Base-by-base conservation (phyloP, 2,113 vertebrate genomes). In the Burhinus oedicnemus region DNA sequence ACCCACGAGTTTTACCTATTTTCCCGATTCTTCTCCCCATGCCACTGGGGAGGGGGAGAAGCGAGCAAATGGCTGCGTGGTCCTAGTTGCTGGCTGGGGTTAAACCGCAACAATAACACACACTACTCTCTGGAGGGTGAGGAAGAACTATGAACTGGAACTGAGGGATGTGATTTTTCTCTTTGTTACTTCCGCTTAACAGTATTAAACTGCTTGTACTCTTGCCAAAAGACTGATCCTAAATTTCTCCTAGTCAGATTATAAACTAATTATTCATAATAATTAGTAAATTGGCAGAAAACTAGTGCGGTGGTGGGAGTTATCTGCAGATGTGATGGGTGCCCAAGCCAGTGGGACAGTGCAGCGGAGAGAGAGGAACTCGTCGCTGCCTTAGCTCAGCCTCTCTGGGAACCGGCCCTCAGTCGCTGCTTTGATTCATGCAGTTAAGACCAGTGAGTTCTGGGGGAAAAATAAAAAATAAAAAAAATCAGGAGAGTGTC, bases 301-400 rank as follows among this genome's bases (percentile, higher is more conserved):
- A 84, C 7, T 0, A 1, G 3, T 12, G 21, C 3, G 8, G 9
- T 17, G 44, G 13, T 4, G 11, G 4, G 8, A 42, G 17, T 16
- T 65, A 45, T 87, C 38, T 62, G n/a, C 36, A 51, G 52, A 32
- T 55, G 17, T 60, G 44, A 86, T 12, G 22, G 15, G 47, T 1
- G 1, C 15, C 32, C 16, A 16, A 75, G 49, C 27, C 26, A 89
- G 38, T 7, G 21, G 16, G 49, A 83, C 3, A 4, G 44, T 5
- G 20, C 36, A 60, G 75, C 1, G 3, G 42, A 22, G 74, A 74
- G 32, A 47, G 21, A 79, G 32, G 16, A 11, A 64, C 25, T 14
- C 1, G 2, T 0, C 0, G 1, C n/a, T 87, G 40, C 45, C 34
- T 55, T 42, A 65, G 54, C 21, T 55, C 5, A 4, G 30, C 30